Evolutionary conservation across 1,140 invertebrate genomes (phyloP).

Genomic region (Uloborus diversus): DNA sequence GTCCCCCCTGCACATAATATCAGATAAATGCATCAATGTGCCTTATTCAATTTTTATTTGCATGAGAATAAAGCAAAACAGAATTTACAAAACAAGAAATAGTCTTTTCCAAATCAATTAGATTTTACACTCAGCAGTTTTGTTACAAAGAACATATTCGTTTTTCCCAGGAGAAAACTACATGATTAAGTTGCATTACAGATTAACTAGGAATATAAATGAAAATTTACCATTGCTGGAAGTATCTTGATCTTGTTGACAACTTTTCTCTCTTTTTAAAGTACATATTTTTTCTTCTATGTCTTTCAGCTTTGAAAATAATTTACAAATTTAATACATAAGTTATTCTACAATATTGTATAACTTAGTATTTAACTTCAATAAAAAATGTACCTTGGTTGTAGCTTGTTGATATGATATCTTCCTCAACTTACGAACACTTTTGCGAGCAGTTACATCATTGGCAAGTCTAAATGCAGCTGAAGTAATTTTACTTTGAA

Average conservation of each 20-base stretch:
- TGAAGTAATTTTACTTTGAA: slow-evolving; percentile 80
- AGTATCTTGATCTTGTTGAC: background rate
- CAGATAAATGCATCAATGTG: too few species aligned
- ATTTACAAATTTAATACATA: background rate
- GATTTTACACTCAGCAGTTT: too few species aligned
- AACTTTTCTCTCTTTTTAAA: slow-evolving; percentile 44
- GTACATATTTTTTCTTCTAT: slow-evolving; percentile 64
- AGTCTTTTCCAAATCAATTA: too few species aligned
- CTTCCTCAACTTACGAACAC: slow-evolving; percentile 75
- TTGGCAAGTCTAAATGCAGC: slow-evolving; percentile 78
- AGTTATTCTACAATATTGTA: background rate
- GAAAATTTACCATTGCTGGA: background rate
- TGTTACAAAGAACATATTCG: too few species aligned
- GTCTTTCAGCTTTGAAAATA: slow-evolving; percentile 67
- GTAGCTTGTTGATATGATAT: slow-evolving; percentile 74
- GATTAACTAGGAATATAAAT: too few species aligned
- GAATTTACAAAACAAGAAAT: too few species aligned
- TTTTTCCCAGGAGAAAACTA: too few species aligned
- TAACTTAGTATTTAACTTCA: background rate
- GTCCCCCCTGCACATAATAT: too few species aligned
- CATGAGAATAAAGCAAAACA: too few species aligned
- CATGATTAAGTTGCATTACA: too few species aligned
- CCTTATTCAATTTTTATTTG: too few species aligned
- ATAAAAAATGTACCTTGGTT: slow-evolving; percentile 21
- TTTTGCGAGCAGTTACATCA: slow-evolving; percentile 75